Evolutionary conservation across 2,113 vertebrate species (phyloP).

Genomic region (rabbit (Oryctolagus cuniculus)): DNA sequence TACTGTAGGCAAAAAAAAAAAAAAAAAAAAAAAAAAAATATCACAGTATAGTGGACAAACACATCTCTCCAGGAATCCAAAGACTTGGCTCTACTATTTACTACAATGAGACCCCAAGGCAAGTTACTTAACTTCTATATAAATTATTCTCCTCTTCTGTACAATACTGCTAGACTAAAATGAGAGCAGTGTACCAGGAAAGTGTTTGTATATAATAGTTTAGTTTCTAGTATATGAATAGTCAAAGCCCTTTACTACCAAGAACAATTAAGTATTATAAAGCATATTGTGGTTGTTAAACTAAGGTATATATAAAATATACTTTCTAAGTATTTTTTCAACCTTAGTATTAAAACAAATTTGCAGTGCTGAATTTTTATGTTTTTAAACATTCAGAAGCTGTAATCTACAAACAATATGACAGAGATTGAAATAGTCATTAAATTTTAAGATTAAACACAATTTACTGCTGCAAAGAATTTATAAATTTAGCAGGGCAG

Average conservation of each 20-base stretch:
- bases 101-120: not conserved
- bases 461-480: not conserved
- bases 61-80: not conserved
- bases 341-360: not conserved
- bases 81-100: not conserved
- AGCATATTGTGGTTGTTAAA: not conserved
- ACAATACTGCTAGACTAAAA: not conserved
- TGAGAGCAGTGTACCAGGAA: not conserved
- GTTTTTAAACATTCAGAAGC: slow-evolving; percentile 45
- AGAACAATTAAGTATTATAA: slow-evolving; percentile 42
- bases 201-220: not conserved
- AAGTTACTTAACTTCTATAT: not conserved
- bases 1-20: not conserved
- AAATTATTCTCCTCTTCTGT: not conserved
- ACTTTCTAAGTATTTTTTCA: slow-evolving; percentile 31
- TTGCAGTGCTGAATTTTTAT: slow-evolving; percentile 11
- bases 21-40: not conserved
- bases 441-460: slow-evolving; percentile 49
- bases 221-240: not conserved
- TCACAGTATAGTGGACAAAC: not conserved
- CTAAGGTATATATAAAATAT: not conserved
- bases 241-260: slow-evolving; percentile 21
- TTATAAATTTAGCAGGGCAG: too few species aligned
- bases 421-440: not conserved
- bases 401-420: not conserved